phyloP scores from a whole-genome alignment of 2,113 vertebrate species.

The Scolopax mira region DNA sequence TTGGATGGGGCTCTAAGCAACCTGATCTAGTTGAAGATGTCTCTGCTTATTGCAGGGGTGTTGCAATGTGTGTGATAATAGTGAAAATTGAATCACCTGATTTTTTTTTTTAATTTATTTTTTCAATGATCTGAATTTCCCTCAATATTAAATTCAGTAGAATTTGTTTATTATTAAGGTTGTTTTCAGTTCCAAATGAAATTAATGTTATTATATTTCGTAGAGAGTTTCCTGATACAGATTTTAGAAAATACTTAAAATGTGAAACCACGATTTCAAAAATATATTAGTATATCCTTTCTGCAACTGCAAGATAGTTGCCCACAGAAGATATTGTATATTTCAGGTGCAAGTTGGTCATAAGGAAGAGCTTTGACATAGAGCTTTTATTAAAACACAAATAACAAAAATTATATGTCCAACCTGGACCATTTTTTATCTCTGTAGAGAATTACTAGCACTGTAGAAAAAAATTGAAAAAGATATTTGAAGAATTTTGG shows the following conservation, averaged over 20 bases:
- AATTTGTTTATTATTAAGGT: not conserved
- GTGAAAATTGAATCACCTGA: not conserved
- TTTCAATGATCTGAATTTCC: not conserved
- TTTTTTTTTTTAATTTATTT: not conserved
- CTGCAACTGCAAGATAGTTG: not conserved
- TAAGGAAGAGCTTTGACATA: not conserved
- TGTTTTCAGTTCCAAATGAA: not conserved
- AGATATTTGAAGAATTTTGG: not conserved
- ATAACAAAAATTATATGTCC: rapidly evolving
- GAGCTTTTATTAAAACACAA: not conserved
- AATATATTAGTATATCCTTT: not conserved
- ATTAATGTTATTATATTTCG: not conserved
- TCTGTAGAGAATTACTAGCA: not conserved
- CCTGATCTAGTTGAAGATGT: not conserved
- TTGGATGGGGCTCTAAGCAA: not conserved
- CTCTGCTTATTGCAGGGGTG: not conserved
- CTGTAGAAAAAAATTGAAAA: not conserved
- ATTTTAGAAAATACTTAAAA: not conserved
- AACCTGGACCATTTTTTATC: not conserved
- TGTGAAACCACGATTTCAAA: not conserved
- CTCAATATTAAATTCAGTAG: not conserved
- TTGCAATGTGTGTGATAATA: not conserved
- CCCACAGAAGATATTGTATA: not conserved
- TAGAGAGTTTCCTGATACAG: not conserved
- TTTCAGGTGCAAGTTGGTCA: not conserved